Percentiles rank a stretch among this genome's conserved stretches.
phyloP scores from a whole-genome alignment of 2,113 vertebrate species.

The Lontra canadensis region DNA sequence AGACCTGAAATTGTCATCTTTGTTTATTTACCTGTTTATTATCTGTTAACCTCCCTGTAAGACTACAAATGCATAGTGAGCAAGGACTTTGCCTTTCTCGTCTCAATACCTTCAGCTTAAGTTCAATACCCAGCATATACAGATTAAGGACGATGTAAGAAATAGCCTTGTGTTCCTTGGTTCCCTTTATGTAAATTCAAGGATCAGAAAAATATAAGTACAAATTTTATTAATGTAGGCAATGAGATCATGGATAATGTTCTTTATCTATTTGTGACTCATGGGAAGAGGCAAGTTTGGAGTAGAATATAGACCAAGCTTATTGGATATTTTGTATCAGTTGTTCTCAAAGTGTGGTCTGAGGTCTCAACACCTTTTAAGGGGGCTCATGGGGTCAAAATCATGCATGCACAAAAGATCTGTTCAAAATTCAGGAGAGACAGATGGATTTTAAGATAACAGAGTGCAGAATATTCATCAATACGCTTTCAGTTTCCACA shows the following conservation, averaged over 20 bases:
- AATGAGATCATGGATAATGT: neutral
- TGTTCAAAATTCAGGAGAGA: neutral
- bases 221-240: neutral
- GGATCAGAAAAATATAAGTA: neutral
- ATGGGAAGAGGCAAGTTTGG: neutral
- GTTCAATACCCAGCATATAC: neutral
- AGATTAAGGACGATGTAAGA: neutral
- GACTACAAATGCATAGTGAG: neutral
- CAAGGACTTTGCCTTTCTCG: neutral
- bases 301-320: neutral
- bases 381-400: neutral
- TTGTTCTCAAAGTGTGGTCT: neutral
- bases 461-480: neutral
- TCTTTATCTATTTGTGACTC: neutral
- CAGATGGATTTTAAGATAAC: neutral
- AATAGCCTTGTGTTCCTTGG: neutral
- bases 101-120: neutral
- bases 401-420: neutral
- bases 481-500: neutral
- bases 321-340: neutral
- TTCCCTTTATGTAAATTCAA: conserved; percentile 29
- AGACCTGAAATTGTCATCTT: neutral
- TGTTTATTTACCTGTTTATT: neutral
- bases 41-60: neutral
- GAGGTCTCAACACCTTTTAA: neutral